phyloP scores from a whole-genome alignment of 2,113 vertebrate genomes.

The Heteronetta atricapilla region DNA sequence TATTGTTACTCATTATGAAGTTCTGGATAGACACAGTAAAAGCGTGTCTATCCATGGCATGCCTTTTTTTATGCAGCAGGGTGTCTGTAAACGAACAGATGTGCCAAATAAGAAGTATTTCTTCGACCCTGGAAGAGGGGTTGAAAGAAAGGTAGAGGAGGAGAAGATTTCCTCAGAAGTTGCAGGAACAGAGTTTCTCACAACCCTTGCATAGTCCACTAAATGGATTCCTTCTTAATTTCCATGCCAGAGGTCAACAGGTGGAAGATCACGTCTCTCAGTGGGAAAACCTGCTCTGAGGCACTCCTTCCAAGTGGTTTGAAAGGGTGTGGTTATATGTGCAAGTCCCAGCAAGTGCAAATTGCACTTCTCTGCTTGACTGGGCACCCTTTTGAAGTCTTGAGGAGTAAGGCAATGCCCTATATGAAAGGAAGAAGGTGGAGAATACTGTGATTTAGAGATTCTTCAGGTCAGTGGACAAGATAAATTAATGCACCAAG shows the following conservation, averaged over 20 bases:
- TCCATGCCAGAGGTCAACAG: constrained; percentile 16
- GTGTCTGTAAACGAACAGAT: neutral
- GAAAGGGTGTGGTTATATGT: constrained; percentile 13
- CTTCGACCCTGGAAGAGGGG: neutral
- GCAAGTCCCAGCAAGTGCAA: neutral
- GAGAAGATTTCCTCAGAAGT: neutral
- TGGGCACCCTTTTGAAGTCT: neutral
- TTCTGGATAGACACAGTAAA: neutral
- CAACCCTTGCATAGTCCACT: neutral
- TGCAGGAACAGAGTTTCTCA: neutral
- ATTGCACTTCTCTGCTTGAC: neutral
- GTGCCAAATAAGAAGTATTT: neutral
- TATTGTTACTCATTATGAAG: neutral
- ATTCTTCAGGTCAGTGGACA: neutral
- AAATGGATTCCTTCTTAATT: neutral
- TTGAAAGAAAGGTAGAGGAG: neutral
- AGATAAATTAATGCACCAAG: neutral
- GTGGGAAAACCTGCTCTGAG: constrained; percentile 52
- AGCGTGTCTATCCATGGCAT: neutral
- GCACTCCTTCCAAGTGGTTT: constrained; percentile 16
- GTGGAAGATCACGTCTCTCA: neutral
- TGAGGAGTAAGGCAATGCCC: neutral
- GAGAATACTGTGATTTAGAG: neutral
- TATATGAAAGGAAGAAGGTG: neutral
- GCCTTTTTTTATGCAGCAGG: neutral